Evolutionary conservation across 1,140 invertebrate species (phyloP).

Genomic region (Heliconius eleuchia): DNA sequence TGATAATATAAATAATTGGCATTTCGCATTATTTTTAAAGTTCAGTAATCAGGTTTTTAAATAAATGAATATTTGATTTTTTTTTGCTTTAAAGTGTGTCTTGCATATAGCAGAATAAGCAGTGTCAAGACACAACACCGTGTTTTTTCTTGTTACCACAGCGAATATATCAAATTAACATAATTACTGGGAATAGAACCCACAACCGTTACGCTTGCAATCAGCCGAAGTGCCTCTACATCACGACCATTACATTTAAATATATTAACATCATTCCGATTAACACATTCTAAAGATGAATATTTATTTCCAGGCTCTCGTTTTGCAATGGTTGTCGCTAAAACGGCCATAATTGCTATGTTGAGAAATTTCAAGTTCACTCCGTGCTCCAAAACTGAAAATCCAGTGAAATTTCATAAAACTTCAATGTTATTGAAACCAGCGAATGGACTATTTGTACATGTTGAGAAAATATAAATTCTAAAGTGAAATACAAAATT

Average conservation of each 20-base stretch:
- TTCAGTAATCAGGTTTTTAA: too few relatives aligned
- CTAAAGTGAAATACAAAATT: neutral
- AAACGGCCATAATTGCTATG: conserved; percentile 62
- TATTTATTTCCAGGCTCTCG: conserved; percentile 60
- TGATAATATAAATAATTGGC: too few relatives aligned
- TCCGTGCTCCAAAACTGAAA: conserved; percentile 54
- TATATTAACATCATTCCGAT: neutral
- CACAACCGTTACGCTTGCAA: too few relatives aligned
- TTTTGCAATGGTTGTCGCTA: conserved; percentile 69
- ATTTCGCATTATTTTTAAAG: too few relatives aligned
- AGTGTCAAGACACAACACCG: too few relatives aligned
- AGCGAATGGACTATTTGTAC: conserved; percentile 60
- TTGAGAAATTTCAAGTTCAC: conserved; percentile 70
- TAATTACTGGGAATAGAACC: too few relatives aligned
- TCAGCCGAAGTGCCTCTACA: too few relatives aligned
- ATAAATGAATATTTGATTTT: too few relatives aligned
- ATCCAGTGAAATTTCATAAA: conserved; percentile 58
- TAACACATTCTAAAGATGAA: neutral
- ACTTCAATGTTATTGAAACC: conserved; percentile 58
- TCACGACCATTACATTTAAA: too few relatives aligned
- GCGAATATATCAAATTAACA: too few relatives aligned
- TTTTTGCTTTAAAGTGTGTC: too few relatives aligned
- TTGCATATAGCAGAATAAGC: neutral
- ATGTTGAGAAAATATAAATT: conserved; percentile 43
- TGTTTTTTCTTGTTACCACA: too few relatives aligned